phyloP scores from a whole-genome alignment of 2,797 vertebrate species.

The Fratercula arctica region DNA sequence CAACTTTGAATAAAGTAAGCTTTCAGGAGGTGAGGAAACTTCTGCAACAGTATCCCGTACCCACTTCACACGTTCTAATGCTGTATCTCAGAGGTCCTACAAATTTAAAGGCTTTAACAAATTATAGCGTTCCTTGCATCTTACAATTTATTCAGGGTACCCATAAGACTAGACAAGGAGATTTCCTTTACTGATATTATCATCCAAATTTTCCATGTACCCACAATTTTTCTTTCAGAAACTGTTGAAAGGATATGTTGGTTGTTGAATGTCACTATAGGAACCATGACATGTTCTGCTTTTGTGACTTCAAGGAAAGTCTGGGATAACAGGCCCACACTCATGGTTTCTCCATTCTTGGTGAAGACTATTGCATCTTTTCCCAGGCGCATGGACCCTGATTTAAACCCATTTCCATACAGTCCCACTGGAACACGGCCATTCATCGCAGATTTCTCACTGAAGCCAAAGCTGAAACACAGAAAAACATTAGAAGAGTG shows the following conservation, averaged over 20 bases:
- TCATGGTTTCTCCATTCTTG: constrained; percentile 81
- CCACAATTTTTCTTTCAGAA: neutral
- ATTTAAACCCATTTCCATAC: constrained; percentile 98
- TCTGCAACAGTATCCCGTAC: neutral
- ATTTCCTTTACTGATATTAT: neutral
- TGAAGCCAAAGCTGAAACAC: constrained; percentile 90
- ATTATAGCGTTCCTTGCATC: neutral
- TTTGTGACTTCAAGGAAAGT: constrained; percentile 84
- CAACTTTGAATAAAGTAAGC: neutral
- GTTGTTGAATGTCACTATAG: constrained; percentile 80
- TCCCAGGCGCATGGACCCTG: constrained; percentile 95
- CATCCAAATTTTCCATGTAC: accelerated
- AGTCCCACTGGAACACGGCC: constrained; percentile 88
- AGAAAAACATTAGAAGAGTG: neutral
- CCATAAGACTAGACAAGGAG: neutral
- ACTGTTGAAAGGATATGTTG: constrained; percentile 86
- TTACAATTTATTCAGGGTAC: neutral
- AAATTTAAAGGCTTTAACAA: neutral
- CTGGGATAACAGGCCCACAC: constrained; percentile 93
- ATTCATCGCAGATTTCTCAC: constrained; percentile 86
- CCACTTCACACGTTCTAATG: neutral
- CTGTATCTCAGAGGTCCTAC: neutral
- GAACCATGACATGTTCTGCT: constrained; percentile 87
- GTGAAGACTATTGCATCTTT: constrained; percentile 93
- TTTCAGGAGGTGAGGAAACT: neutral